Base-by-base conservation (phyloP, 2,888 invertebrate species). In the Cecidostiba fungosa region DNA sequence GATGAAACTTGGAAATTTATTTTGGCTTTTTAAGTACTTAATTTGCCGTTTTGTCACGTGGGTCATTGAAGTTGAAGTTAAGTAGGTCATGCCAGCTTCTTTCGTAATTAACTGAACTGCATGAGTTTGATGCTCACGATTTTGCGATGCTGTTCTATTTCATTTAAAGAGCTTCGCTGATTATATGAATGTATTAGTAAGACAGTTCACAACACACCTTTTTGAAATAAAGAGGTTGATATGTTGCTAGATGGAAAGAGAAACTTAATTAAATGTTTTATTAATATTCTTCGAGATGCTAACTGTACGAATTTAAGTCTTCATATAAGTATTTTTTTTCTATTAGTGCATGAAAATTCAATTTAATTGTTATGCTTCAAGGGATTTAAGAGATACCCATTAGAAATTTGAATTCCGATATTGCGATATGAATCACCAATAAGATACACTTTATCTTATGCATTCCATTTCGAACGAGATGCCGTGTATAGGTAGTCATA, bases 101-200 rank as follows among this genome's bases (percentile, higher is more conserved):
- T 72, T 72, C 39, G 39, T n/a, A 72, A 72, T 72, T 36, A 72
- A 72, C 39, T 39, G 12, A 19, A 72, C 72, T n/a, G 39, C 36
- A 72, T n/a, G n/a, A 72, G 72, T 54, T 39, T 72, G 72, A 72
- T 72, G 72, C 23, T 72, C 36, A 39, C 72, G n/a, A 36, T 23
- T 16, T n/a, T 39, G 72, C n/a, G n/a, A 3, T 23, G 72, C 23
- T 72, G 72, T 72, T 72, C 72, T n/a, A 39, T 39, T 72, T 72
- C 72, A 72, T 72, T 19, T 39, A 72, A 36, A 72, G 72, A 72
- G 54, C n/a, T 54, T n/a, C 54, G n/a, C 54, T 16, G 72, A 72
- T 72, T 43, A 43, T 72, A 32, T 69, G 32, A 69, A 29, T 1
- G 32, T 16, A n/a, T n/a, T n/a, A 69, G 66, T 69, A 16, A 69